A percentile compares a stretch with the other conserved stretches of the same genome.
Evolutionary conservation across 2,797 vertebrate genomes (phyloP).

Genomic region (Hippopotamyrus pictus): DNA sequence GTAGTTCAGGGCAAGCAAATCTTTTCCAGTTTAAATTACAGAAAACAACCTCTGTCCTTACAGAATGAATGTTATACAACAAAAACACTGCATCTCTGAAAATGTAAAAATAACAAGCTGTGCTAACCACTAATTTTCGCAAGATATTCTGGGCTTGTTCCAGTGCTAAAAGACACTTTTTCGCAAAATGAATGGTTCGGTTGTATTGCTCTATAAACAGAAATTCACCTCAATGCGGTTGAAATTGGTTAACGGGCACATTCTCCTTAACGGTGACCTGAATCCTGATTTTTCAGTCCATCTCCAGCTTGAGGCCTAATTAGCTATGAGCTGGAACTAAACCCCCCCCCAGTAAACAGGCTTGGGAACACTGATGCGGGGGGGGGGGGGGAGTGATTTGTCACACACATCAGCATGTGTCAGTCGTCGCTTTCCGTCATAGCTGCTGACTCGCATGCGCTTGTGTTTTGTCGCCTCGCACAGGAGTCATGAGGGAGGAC

Average conservation of each 20-base stretch:
- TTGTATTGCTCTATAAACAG: neutral
- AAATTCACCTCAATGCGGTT: neutral
- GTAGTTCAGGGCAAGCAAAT: neutral
- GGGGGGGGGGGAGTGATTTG: neutral
- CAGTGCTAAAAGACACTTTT: neutral
- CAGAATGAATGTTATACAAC: neutral
- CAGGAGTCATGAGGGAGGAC: conserved; percentile 60
- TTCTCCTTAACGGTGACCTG: neutral
- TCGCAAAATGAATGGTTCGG: neutral
- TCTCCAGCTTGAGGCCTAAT: neutral
- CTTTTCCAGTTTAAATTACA: neutral
- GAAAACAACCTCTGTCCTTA: neutral
- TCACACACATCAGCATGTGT: neutral
- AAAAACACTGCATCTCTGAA: neutral
- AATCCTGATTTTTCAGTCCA: neutral
- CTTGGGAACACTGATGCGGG: neutral
- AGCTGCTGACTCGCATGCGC: neutral
- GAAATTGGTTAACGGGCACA: neutral
- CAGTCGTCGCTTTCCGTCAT: neutral
- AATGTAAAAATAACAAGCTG: neutral
- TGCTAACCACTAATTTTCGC: neutral
- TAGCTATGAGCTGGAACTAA: neutral
- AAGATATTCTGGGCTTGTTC: neutral
- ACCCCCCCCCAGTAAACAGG: neutral
- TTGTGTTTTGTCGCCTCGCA: neutral